Evolutionary conservation across 2,113 vertebrate species (phyloP).

Genomic region (Pungitius pungitius): DNA sequence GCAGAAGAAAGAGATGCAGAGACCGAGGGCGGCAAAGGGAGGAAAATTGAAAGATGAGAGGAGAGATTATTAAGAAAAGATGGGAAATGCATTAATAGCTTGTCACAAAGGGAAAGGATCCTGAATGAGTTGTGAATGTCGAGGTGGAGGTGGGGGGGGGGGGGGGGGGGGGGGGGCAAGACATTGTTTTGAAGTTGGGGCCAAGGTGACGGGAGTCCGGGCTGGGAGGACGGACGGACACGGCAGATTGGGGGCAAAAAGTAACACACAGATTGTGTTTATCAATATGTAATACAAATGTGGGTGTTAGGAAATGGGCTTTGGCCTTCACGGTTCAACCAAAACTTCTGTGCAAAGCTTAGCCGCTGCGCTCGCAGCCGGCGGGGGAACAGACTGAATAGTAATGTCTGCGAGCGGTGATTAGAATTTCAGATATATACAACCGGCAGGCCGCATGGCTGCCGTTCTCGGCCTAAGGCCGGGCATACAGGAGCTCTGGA

Average conservation of each 20-base stretch:
- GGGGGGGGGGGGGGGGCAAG: background rate
- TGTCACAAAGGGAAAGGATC: constrained; percentile 48
- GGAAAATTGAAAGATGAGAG: constrained; percentile 79
- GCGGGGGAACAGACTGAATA: constrained; percentile 54
- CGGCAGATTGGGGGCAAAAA: constrained; percentile 35
- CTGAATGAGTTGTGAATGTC: constrained; percentile 25
- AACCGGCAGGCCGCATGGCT: constrained; percentile 27
- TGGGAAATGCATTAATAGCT: constrained; percentile 65
- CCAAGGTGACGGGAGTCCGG: constrained; percentile 36
- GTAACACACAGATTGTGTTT: constrained; percentile 60
- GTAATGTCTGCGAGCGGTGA: constrained; percentile 66
- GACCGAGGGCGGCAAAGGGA: constrained; percentile 56
- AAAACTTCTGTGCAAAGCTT: constrained; percentile 66
- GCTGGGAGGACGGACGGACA: constrained; percentile 4
- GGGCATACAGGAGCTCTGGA: constrained; percentile 64
- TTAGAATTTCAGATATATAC: constrained; percentile 77
- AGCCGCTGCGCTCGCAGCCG: constrained; percentile 47
- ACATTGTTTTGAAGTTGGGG: constrained; percentile 50
- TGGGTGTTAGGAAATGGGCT: constrained; percentile 52
- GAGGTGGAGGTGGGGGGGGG: background rate
- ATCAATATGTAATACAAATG: constrained; percentile 70
- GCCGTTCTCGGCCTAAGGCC: constrained; percentile 63
- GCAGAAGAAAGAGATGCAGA: constrained; percentile 55
- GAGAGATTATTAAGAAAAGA: constrained; percentile 73
- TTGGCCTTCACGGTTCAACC: constrained; percentile 65